Percentiles rank a stretch among this genome's conserved stretches.
phyloP scores from a whole-genome alignment of 2,888 invertebrate genomes.

The Drosophila formosana region DNA sequence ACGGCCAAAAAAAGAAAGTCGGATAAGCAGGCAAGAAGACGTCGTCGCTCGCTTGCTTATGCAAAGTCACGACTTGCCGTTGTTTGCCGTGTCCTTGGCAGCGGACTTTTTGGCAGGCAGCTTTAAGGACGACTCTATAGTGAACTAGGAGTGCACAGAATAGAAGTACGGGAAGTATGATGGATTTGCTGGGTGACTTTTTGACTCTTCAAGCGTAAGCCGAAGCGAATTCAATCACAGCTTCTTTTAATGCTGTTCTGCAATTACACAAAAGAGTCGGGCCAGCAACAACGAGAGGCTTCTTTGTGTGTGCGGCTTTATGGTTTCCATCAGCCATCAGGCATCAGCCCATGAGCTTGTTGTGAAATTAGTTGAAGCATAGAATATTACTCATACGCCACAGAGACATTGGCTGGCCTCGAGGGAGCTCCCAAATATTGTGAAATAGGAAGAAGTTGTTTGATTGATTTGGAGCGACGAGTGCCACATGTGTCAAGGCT shows the following conservation, averaged over 20 bases:
- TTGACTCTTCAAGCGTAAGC: conserved; percentile 70
- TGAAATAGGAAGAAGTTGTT: conserved; percentile 44
- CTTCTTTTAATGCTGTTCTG: conserved; percentile 50
- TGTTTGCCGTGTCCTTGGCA: conserved; percentile 63
- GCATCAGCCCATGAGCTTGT: conserved; percentile 4
- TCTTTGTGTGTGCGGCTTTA: conserved; percentile 49
- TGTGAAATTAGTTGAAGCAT: conserved; percentile 50
- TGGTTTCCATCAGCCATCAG: conserved; percentile 49
- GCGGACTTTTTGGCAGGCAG: conserved; percentile 59
- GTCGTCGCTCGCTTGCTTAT: conserved; percentile 34
- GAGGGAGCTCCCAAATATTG: conserved; percentile 39
- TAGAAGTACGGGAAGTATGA: conserved; percentile 38
- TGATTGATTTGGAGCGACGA: conserved; percentile 62
- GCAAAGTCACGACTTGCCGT: conserved; percentile 49
- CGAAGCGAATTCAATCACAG: conserved; percentile 72
- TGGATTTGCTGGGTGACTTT: conserved; percentile 64
- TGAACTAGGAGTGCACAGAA: too few species aligned
- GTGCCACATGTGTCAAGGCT: conserved; percentile 40
- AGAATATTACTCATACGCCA: conserved; percentile 72
- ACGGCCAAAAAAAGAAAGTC: conserved; percentile 1
- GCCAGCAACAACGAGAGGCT: conserved; percentile 8
- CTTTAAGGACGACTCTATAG: conserved; percentile 38
- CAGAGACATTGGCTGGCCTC: conserved; percentile 5
- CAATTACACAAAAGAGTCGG: conserved; percentile 28
- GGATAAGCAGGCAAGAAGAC: conserved; percentile 12